Percentiles rank a stretch among this genome's conserved stretches.
phyloP scores from a whole-genome alignment of 2,888 invertebrate genomes.

The Patella depressa region DNA sequence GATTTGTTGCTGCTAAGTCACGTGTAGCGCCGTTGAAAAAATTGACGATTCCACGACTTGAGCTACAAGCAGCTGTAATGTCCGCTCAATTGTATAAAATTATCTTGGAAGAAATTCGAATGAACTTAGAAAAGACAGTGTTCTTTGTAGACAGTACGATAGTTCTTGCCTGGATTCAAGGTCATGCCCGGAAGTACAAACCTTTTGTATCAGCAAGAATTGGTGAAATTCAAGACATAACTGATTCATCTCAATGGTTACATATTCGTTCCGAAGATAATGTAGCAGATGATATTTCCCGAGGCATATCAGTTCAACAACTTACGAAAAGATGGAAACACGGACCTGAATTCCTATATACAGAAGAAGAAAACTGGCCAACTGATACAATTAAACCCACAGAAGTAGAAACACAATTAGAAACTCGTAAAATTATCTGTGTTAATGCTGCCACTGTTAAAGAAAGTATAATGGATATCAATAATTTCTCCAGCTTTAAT shows the following conservation, averaged over 20 bases:
- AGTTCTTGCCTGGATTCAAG: constrained; percentile 8
- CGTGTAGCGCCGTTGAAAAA: not conserved
- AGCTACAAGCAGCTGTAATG: not conserved
- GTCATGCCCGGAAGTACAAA: constrained; percentile 1
- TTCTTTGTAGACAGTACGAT: constrained; percentile 3
- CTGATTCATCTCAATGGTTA: not conserved
- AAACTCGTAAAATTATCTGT: not conserved
- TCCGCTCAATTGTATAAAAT: not conserved
- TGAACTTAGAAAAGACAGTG: not conserved
- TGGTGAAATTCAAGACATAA: constrained; percentile 2
- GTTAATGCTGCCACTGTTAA: not conserved
- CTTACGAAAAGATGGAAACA: not conserved
- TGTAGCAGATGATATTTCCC: constrained; percentile 1
- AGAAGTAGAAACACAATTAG: not conserved
- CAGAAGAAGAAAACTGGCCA: constrained; percentile 7
- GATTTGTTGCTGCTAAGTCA: not conserved
- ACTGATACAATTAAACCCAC: not conserved
- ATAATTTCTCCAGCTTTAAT: not conserved
- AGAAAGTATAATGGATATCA: not conserved
- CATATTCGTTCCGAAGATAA: constrained; percentile 6
- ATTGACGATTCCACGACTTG: not conserved
- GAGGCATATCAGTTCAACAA: not conserved
- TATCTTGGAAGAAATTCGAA: not conserved
- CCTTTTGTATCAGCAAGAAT: not conserved
- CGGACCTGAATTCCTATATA: not conserved